phyloP scores from a whole-genome alignment of 2,113 vertebrate genomes.

The Thamnophis sirtalis region DNA sequence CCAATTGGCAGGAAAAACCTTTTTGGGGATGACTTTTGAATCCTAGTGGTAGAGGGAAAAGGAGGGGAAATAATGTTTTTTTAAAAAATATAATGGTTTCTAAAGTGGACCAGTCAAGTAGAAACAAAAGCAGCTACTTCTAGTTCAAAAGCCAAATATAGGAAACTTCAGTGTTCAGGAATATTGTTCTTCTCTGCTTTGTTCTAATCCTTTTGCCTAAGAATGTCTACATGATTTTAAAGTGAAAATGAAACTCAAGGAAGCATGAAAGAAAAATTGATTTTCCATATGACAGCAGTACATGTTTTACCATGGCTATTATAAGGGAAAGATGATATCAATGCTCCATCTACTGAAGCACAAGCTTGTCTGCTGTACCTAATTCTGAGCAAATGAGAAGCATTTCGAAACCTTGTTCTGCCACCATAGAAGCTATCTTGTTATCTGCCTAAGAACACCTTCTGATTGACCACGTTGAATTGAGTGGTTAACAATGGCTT shows the following conservation, averaged over 20 bases:
- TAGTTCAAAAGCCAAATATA: background rate
- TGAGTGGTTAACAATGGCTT: constrained; percentile 11
- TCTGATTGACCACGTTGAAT: background rate
- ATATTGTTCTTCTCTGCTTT: background rate
- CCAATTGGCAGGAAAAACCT: background rate
- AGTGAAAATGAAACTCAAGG: constrained; percentile 1
- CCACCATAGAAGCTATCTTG: background rate
- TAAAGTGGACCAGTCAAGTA: background rate
- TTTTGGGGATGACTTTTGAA: background rate
- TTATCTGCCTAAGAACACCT: constrained; percentile 19
- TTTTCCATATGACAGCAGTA: constrained; percentile 14
- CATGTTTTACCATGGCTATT: background rate
- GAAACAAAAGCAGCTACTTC: background rate
- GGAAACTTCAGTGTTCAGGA: background rate
- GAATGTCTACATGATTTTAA: background rate
- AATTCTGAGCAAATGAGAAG: background rate
- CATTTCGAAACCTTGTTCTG: background rate
- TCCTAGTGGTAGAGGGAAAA: background rate
- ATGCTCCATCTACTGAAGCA: background rate
- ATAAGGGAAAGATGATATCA: background rate
- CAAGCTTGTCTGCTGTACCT: background rate
- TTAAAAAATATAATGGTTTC: background rate
- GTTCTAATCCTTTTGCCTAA: background rate
- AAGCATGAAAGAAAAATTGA: constrained; percentile 10
- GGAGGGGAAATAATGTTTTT: background rate